phyloP scores from a whole-genome alignment of 2,113 vertebrate species.

The Monopterus albus region DNA sequence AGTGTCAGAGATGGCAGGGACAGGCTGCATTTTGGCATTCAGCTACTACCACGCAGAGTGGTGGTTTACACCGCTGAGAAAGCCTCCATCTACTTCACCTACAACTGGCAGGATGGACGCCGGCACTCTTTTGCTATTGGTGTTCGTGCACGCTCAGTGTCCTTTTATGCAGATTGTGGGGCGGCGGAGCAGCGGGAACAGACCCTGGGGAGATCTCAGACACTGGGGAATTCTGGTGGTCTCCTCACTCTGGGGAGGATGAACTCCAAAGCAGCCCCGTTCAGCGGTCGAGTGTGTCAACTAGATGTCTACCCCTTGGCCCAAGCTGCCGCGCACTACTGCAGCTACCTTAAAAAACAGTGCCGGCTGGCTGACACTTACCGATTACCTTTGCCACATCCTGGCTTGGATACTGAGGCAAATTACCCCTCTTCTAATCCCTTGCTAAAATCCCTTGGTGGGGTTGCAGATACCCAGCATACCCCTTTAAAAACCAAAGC shows the following conservation, averaged over 20 bases:
- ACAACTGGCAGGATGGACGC: conserved; percentile 87
- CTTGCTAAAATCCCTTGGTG: conserved; percentile 28
- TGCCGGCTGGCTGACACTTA: conserved; percentile 88
- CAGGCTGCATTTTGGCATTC: conserved; percentile 91
- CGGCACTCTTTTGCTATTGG: conserved; percentile 90
- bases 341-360: conserved; percentile 89
- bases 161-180: conserved; percentile 88
- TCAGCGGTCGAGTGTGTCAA: conserved; percentile 93
- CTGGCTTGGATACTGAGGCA: conserved; percentile 40
- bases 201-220: conserved; percentile 79
- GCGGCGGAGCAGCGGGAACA: conserved; percentile 83
- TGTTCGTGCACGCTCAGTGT: conserved; percentile 83
- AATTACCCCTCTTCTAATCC: conserved; percentile 45
- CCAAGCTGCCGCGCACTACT: conserved; percentile 90
- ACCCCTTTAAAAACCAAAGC: conserved; percentile 23
- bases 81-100: conserved; percentile 86
- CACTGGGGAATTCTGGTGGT: conserved; percentile 78
- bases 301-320: conserved; percentile 92
- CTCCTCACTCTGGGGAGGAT: conserved; percentile 91
- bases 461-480: conserved; percentile 42
- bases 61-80: conserved; percentile 88
- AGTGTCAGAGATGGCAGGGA: conserved; percentile 86
- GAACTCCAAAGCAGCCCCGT: conserved; percentile 86
- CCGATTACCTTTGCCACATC: conserved; percentile 74
- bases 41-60: conserved; percentile 89